A percentile compares a stretch with the other conserved stretches of the same genome.
Conservation (phyloP, 2,113 vertebrate species). For the Orthonyx spaldingii region DNA sequence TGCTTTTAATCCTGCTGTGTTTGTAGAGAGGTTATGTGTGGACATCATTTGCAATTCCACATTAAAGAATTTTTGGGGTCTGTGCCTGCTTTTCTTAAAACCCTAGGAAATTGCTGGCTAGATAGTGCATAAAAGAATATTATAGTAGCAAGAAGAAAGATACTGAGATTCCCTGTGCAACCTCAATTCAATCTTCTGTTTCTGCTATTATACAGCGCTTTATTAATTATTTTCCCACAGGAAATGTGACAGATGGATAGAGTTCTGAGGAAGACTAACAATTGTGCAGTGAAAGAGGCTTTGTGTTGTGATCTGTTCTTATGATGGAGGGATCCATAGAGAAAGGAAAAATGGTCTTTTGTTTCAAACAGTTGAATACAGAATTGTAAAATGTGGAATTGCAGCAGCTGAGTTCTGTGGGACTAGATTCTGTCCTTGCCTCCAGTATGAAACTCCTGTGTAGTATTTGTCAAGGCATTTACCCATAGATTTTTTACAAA, state of each 20-base stretch:
- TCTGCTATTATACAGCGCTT: neutral
- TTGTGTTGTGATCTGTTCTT: constrained; percentile 44
- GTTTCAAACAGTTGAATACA: constrained; percentile 49
- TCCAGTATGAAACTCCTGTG: constrained; percentile 7
- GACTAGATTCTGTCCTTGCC: constrained; percentile 17
- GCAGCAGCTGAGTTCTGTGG: neutral
- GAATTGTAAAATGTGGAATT: constrained; percentile 34
- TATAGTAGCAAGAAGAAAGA: neutral
- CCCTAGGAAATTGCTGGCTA: neutral
- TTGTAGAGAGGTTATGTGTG: neutral
- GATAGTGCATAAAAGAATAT: neutral
- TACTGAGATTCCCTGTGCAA: neutral
- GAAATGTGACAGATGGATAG: constrained; percentile 44
- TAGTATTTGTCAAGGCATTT: neutral
- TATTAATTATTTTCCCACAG: constrained; percentile 62
- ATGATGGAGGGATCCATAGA: constrained; percentile 20
- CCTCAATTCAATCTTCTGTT: neutral
- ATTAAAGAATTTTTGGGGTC: neutral
- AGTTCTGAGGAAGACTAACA: constrained; percentile 47
- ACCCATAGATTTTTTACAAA: neutral
- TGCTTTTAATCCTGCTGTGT: neutral
- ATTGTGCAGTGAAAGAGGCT: constrained; percentile 33
- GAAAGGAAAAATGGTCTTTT: constrained; percentile 56
- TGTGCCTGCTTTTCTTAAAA: neutral
- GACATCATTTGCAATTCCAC: neutral